Conservation (phyloP, 2,888 invertebrate genomes). For the Melinaea marsaeus region DNA sequence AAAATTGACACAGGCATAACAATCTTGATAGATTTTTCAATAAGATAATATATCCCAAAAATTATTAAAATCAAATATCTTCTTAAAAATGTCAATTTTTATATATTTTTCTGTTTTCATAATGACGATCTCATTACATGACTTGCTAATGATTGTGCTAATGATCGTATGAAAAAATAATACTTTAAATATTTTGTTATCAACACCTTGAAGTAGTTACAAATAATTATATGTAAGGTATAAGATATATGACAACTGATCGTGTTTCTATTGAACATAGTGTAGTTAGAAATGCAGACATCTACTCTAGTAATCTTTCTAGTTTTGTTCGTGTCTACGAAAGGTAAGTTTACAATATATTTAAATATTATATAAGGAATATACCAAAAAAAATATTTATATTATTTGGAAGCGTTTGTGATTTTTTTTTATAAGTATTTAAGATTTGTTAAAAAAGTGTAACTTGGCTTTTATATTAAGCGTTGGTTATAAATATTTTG, state of each 20-base stretch:
- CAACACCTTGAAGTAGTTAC: constrained; percentile 8
- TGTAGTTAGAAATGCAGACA: not conserved
- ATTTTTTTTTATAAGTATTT: too few relatives aligned
- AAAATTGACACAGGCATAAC: too few relatives aligned
- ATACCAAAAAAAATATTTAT: too few relatives aligned
- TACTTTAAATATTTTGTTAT: not conserved
- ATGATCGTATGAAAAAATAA: not conserved
- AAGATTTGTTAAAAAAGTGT: not conserved
- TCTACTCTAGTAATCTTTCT: not conserved
- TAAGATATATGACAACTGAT: constrained; percentile 14
- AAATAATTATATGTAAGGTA: constrained; percentile 15
- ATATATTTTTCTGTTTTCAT: not conserved
- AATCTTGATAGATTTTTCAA: too few relatives aligned
- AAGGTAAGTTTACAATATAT: not conserved
- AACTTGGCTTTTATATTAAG: not conserved
- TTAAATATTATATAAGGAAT: not conserved
- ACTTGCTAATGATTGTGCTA: not conserved
- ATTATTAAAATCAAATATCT: too few relatives aligned
- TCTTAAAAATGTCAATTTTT: not conserved
- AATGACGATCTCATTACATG: not conserved
- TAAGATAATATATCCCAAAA: too few relatives aligned
- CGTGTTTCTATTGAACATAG: not conserved
- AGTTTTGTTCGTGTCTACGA: not conserved
- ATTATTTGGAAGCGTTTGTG: not conserved
- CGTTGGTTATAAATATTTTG: not conserved